phyloP scores from a whole-genome alignment of 2,797 vertebrate species.

The Sciaenops ocellatus region DNA sequence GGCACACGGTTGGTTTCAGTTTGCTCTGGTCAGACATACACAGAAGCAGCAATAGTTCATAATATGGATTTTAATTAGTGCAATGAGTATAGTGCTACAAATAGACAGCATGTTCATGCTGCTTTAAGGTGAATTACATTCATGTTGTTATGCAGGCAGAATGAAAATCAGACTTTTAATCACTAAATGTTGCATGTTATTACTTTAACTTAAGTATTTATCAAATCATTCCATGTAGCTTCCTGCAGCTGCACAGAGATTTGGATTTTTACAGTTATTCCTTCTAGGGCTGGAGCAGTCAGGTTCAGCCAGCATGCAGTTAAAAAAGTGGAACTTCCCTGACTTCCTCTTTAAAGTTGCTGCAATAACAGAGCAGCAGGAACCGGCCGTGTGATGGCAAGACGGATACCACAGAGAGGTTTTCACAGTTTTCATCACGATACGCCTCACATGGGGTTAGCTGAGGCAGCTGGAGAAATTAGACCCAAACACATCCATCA shows the following conservation, averaged over 20 bases:
- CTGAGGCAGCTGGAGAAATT: slow-evolving; percentile 75
- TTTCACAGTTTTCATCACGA: slow-evolving; percentile 73
- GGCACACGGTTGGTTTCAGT: not conserved
- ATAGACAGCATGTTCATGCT: not conserved
- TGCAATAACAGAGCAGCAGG: slow-evolving; percentile 61
- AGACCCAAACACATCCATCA: slow-evolving; percentile 76
- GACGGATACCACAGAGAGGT: slow-evolving; percentile 49
- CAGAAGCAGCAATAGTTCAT: not conserved
- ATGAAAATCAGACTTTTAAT: slow-evolving; percentile 36
- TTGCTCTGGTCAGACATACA: not conserved
- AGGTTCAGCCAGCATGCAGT: slow-evolving; percentile 50
- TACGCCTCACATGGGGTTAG: slow-evolving; percentile 67
- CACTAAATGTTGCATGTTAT: slow-evolving; percentile 23
- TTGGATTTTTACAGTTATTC: slow-evolving; percentile 24
- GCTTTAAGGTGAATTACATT: not conserved
- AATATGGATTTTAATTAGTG: not conserved
- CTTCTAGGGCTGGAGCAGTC: slow-evolving; percentile 39
- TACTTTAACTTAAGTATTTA: slow-evolving; percentile 27
- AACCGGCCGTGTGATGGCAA: slow-evolving; percentile 55
- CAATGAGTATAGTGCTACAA: not conserved
- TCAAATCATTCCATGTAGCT: slow-evolving; percentile 14
- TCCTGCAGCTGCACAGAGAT: slow-evolving; percentile 29
- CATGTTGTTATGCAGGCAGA: slow-evolving; percentile 9
- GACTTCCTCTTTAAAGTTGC: slow-evolving; percentile 61
- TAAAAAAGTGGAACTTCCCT: slow-evolving; percentile 40